Evolutionary conservation across 2,113 vertebrate species (phyloP).

Genomic region (Malurus elegans): DNA sequence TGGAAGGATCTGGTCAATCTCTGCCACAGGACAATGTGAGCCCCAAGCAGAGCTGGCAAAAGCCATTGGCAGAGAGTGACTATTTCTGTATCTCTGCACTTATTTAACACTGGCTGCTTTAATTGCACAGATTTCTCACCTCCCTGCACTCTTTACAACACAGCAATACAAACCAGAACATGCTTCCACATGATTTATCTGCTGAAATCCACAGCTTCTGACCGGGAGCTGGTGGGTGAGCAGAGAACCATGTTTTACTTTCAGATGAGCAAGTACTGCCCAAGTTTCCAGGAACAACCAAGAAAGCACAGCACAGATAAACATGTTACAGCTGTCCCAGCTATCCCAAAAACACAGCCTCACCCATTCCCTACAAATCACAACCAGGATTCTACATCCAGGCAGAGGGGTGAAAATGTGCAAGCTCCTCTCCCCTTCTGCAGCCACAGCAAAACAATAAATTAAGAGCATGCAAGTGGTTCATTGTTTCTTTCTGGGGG

Average conservation of each 20-base stretch:
- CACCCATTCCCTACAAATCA: neutral
- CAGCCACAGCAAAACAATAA: accelerated
- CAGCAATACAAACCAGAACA: neutral
- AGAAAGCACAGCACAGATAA: neutral
- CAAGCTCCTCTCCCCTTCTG: neutral
- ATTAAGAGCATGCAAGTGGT: accelerated
- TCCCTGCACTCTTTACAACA: neutral
- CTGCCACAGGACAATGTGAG: accelerated
- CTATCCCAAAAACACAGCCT: neutral
- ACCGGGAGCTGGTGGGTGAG: neutral
- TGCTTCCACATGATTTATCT: accelerated
- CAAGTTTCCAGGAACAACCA: accelerated
- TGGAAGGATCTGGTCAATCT: accelerated
- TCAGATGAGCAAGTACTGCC: neutral
- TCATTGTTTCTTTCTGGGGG: neutral
- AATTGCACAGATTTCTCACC: neutral
- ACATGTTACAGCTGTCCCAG: neutral
- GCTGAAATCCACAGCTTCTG: accelerated
- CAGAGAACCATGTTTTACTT: neutral
- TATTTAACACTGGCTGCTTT: neutral
- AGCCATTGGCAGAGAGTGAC: neutral
- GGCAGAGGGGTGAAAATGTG: neutral
- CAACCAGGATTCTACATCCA: neutral
- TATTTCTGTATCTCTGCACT: neutral
- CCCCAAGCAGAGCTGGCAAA: neutral